These are phyloP conservation scores for Noctua pronuba DNA, from an alignment of 2,888 invertebrate genomes.

Conservation along the genomic window DNA sequence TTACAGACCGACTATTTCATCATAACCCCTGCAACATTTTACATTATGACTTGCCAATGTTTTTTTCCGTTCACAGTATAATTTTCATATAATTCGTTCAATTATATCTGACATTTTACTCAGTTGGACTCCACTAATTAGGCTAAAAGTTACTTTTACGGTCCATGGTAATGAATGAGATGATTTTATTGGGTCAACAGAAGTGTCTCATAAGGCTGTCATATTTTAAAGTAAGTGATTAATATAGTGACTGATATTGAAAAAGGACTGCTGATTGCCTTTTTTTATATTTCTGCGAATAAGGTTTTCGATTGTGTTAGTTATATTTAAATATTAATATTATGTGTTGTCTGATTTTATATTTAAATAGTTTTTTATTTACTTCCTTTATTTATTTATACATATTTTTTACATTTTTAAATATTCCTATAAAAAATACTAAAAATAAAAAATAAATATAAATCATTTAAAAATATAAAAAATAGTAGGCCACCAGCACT, in stretches of 20 bases:
- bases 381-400: no score
- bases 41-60: slow-evolving; percentile 53
- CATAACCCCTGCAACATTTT: slow-evolving; percentile 19
- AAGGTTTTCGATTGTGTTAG: not conserved
- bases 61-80: slow-evolving; percentile 60
- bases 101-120: slow-evolving; percentile 75
- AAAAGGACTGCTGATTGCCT: not conserved
- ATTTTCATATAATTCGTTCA: slow-evolving; percentile 71
- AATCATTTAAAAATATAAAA: no score
- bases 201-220: slow-evolving; percentile 13
- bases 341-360: no score
- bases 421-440: no score
- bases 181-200: slow-evolving; percentile 60
- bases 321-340: no score
- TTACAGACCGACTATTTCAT: not conserved
- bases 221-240: slow-evolving; percentile 8
- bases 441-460: no score
- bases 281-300: not conserved
- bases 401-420: no score
- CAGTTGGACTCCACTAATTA: slow-evolving; percentile 70
- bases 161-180: slow-evolving; percentile 59
- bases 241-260: not conserved
- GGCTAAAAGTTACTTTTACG: slow-evolving; percentile 63
- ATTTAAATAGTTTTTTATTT: no score
- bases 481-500: no score